A percentile compares a stretch with the other conserved stretches of the same genome.
Conservation (phyloP, 2,113 vertebrate genomes). For the Sula dactylatra region DNA sequence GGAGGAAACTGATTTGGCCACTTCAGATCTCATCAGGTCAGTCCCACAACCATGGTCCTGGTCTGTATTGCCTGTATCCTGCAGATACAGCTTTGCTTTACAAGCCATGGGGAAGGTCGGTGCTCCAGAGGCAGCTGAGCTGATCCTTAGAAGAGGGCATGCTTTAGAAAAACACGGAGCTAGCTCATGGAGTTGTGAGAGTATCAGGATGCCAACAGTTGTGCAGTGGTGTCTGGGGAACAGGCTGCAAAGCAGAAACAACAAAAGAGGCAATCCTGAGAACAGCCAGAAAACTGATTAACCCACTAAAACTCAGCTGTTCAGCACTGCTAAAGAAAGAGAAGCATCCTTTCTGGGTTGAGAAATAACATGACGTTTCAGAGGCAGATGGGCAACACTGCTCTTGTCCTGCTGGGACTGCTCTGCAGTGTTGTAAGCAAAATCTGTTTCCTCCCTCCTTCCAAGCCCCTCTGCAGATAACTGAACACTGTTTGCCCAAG, state of each 20-base stretch:
- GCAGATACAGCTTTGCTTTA: not conserved
- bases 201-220: not conserved
- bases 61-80: not conserved
- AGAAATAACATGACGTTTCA: not conserved
- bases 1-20: not conserved
- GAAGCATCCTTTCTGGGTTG: not conserved
- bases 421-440: not conserved
- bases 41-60: not conserved
- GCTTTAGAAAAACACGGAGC: not conserved
- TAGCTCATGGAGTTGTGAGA: not conserved
- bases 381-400: not conserved
- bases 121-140: no score
- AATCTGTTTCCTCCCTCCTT: not conserved
- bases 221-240: not conserved
- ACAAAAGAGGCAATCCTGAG: not conserved
- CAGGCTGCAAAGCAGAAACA: not conserved
- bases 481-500: not conserved
- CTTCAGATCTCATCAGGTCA: not conserved
- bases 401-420: not conserved
- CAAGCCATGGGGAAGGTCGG: not conserved
- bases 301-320: not conserved
- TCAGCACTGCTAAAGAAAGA: not conserved
- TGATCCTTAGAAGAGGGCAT: not conserved
- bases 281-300: not conserved
- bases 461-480: not conserved